Base-by-base conservation (phyloP, 2,888 invertebrate genomes). In the Thera britannica region DNA sequence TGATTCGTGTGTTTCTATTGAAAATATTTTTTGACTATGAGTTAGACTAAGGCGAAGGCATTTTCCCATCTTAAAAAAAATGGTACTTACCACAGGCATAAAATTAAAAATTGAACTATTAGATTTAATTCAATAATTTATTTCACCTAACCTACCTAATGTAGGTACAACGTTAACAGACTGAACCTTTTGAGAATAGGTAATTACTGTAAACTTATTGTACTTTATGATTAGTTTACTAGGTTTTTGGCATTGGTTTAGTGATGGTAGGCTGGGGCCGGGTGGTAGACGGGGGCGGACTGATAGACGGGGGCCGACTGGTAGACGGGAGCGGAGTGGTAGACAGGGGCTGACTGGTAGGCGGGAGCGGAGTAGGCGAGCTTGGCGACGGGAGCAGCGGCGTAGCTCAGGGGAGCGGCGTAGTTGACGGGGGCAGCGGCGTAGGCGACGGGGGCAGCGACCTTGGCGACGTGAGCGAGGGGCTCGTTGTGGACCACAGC, bases 401-500 rank as follows among this genome's bases (percentile, higher is more conserved):
- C 88, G 86, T 92, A 92, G 56, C 84, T 79, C 52, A 82, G 71
- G 38, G 83, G 83, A 0, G 85, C 85, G 58, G 80, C 79, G 74
- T 84, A 83, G 4, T 83, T 81, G 52, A 83, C 77, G 9, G 82
- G 82, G 2, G 84, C 81, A 38, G 83, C 73, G 65, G 79, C 81
- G 78, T 84, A 80, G 54, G 87, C 82, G 67, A 88, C 75, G 52
- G 89, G 83, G 38, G 79, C 82, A 51, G 85, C 77, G 72, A 84
- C 78, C 72, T 84, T 69, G 46, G 83, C 84, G 48, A 83, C 83
- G 65, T 76, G 78, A 67, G 58, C 88, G 72, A 88, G 77, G 59
- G 88, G 83, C 66, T 94, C 93, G 74, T 86, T 91, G 83, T 87
- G 92, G 3, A 95, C 95, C 57, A 95, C 94, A 36, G 95, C 95